phyloP scores from a whole-genome alignment of 2,797 vertebrate genomes.

The Pachyuromys duprasi region DNA sequence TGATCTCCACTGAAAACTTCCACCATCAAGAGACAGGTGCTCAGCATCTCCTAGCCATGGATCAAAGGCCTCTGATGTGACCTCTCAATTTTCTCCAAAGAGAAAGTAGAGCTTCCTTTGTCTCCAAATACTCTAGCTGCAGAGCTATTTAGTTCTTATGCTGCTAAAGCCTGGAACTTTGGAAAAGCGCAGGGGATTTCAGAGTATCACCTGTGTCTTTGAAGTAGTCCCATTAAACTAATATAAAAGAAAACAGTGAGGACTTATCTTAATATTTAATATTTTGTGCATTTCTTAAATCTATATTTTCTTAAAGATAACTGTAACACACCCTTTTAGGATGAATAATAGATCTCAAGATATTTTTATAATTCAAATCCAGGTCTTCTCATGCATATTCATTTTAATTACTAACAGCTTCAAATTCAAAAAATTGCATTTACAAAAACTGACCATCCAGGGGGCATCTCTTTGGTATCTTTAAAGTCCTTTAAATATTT shows the following conservation, averaged over 20 bases:
- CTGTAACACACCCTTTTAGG: neutral
- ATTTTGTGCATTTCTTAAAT: neutral
- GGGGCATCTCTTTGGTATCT: neutral
- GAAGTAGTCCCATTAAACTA: neutral
- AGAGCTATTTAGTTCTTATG: neutral
- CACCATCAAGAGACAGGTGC: neutral
- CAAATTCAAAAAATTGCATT: slow-evolving; percentile 11
- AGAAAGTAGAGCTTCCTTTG: neutral
- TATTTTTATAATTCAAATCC: slow-evolving; percentile 27
- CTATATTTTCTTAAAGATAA: neutral
- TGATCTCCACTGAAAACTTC: slow-evolving; percentile 12
- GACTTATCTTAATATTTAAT: neutral
- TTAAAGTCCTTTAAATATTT: slow-evolving; percentile 35
- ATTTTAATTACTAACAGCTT: slow-evolving; percentile 20
- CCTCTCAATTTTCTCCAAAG: neutral
- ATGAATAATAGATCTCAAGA: neutral
- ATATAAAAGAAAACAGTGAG: neutral
- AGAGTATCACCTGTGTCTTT: neutral
- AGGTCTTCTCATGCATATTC: neutral
- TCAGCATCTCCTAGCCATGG: neutral
- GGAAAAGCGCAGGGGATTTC: neutral
- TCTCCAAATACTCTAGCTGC: neutral
- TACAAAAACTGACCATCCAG: neutral
- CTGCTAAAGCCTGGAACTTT: neutral
- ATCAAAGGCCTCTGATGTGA: neutral